phyloP scores from a whole-genome alignment of 2,113 vertebrate genomes.

The Hemicordylus capensis region DNA sequence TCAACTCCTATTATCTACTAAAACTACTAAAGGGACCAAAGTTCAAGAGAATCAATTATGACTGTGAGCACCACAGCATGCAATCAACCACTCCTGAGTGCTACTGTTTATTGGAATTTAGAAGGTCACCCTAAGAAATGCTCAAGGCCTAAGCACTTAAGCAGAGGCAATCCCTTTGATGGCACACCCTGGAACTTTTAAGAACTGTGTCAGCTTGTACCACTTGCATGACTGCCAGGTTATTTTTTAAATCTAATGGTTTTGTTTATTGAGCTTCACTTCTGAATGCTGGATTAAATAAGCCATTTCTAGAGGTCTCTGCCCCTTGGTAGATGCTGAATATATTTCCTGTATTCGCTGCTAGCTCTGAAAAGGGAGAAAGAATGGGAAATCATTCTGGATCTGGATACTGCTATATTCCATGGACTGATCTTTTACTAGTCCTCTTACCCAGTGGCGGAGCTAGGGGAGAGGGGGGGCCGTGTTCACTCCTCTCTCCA shows the following conservation, averaged over 20 bases:
- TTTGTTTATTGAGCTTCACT: conserved; percentile 44
- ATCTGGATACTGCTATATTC: no score
- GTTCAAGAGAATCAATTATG: conserved; percentile 71
- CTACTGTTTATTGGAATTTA: conserved; percentile 67
- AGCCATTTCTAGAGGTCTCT: not conserved
- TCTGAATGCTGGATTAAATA: not conserved
- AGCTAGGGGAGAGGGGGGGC: no score
- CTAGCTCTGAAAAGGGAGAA: not conserved
- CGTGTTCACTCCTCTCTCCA: no score
- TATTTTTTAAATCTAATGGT: conserved; percentile 10
- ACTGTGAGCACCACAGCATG: conserved; percentile 33
- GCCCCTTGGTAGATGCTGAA: not conserved
- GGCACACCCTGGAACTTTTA: conserved; percentile 35
- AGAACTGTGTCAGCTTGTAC: conserved; percentile 11
- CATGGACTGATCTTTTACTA: not conserved
- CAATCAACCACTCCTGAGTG: conserved; percentile 63
- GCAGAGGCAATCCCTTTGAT: conserved; percentile 26
- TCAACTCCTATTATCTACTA: conserved; percentile 64
- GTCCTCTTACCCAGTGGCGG: not conserved
- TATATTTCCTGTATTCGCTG: not conserved
- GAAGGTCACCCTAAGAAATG: conserved; percentile 45
- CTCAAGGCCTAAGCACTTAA: conserved; percentile 57
- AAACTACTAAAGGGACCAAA: conserved; percentile 71
- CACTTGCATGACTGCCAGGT: conserved; percentile 34
- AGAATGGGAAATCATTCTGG: not conserved